phyloP scores from a whole-genome alignment of 2,888 invertebrate genomes.

The Molanna angustata region DNA sequence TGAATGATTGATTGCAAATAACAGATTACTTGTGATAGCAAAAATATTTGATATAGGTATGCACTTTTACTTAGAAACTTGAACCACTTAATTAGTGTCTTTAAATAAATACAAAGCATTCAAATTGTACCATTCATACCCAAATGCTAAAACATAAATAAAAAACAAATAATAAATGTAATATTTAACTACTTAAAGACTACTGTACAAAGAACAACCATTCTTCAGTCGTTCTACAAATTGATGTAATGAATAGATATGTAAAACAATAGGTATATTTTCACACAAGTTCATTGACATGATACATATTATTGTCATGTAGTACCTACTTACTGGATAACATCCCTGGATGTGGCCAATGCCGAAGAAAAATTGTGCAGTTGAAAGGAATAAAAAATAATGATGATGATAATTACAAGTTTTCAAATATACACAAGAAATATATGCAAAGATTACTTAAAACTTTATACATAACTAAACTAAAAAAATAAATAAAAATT shows the following conservation, averaged over 20 bases:
- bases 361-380: constrained; percentile 66
- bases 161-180: constrained; percentile 20
- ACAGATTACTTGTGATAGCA: constrained; percentile 28
- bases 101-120: constrained; percentile 20
- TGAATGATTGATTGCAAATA: constrained; percentile 27
- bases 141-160: constrained; percentile 23
- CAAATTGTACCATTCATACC: constrained; percentile 25
- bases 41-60: no score
- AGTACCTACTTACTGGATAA: constrained; percentile 69
- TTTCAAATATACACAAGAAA: constrained; percentile 28
- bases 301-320: constrained; percentile 38
- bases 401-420: constrained; percentile 52
- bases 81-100: constrained; percentile 28
- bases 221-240: constrained; percentile 22
- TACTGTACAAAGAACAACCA: constrained; percentile 30
- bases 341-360: constrained; percentile 68
- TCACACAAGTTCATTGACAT: neutral
- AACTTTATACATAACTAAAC: constrained; percentile 50
- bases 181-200: constrained; percentile 27
- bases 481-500: constrained; percentile 56
- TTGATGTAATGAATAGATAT: neutral
- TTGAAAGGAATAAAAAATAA: constrained; percentile 64
- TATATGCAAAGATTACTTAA: constrained; percentile 31
- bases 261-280: neutral
- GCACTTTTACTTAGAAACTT: no score